Evolutionary conservation across 1,140 invertebrate species (phyloP).

Genomic region (Conopomorpha cramerella): DNA sequence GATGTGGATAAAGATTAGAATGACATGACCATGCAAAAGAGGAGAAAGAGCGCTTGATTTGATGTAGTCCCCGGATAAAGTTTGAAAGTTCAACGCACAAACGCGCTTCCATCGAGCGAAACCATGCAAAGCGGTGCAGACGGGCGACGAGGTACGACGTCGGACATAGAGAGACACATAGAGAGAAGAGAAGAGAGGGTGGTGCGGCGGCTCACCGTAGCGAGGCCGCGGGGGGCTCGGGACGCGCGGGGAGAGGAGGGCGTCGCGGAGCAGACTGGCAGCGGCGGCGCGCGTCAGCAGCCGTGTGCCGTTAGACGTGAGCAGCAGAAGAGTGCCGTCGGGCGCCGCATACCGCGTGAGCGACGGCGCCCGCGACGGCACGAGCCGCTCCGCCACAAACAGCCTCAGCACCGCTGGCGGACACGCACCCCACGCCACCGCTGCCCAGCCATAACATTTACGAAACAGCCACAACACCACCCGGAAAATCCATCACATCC

Average conservation of each 20-base stretch:
- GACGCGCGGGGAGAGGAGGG: slow-evolving; percentile 54
- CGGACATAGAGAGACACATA: slow-evolving; percentile 43
- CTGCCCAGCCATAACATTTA: slow-evolving; percentile 51
- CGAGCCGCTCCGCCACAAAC: slow-evolving; percentile 32
- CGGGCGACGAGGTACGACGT: slow-evolving; percentile 33
- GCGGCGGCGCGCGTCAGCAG: slow-evolving; percentile 55
- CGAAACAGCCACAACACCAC: slow-evolving; percentile 33
- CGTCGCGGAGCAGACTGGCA: slow-evolving; percentile 52
- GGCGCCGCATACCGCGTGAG: slow-evolving; percentile 51
- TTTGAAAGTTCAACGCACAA: no score
- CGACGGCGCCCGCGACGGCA: slow-evolving; percentile 26
- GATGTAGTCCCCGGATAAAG: no score
- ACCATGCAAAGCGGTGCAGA: slow-evolving; percentile 54
- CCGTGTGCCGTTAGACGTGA: slow-evolving; percentile 57
- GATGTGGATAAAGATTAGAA: no score
- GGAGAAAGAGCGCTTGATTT: no score
- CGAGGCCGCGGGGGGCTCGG: slow-evolving; percentile 47
- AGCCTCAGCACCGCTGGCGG: slow-evolving; percentile 38
- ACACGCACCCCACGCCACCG: slow-evolving; percentile 44
- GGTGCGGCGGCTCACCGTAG: slow-evolving; percentile 54
- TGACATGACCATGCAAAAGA: no score
- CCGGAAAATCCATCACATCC: no score
- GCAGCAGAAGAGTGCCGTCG: slow-evolving; percentile 55
- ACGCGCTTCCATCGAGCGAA: no score
- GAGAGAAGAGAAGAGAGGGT: slow-evolving; percentile 23